These are phyloP conservation scores for Artibeus lituratus DNA, from an alignment of 2,797 vertebrate genomes.

Conservation along the genomic window DNA sequence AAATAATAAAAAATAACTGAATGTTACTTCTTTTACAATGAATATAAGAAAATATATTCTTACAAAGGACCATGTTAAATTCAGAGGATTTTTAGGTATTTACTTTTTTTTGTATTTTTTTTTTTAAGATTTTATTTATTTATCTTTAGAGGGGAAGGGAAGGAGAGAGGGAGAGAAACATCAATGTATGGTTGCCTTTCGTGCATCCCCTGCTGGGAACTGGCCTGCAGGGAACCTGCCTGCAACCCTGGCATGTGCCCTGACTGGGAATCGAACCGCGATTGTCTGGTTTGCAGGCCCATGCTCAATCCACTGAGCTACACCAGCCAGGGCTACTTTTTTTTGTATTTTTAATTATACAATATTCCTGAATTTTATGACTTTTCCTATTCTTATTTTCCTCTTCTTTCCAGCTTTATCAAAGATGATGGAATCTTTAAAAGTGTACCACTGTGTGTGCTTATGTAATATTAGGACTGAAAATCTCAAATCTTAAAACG, in stretches of 20 bases:
- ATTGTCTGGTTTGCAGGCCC: no score
- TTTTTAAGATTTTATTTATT: no score
- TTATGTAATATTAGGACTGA: slow-evolving; percentile 74
- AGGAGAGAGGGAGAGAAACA: no score
- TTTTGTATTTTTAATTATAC: slow-evolving; percentile 42
- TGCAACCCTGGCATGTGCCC: no score
- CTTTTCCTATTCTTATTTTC: slow-evolving; percentile 47
- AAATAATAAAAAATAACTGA: not conserved
- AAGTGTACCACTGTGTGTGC: slow-evolving; percentile 5
- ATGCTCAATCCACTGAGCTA: no score
- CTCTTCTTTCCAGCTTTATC: slow-evolving; percentile 7
- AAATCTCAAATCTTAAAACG: slow-evolving; percentile 68
- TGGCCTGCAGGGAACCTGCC: no score
- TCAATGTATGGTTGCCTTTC: no score
- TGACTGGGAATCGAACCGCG: no score
- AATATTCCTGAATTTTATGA: slow-evolving; percentile 48
- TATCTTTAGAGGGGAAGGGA: no score
- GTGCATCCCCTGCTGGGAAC: no score
- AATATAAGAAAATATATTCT: slow-evolving; percentile 16
- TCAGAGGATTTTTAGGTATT: slow-evolving; percentile 14
- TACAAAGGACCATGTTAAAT: not conserved
- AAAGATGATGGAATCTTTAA: slow-evolving; percentile 24
- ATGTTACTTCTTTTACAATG: slow-evolving; percentile 11
- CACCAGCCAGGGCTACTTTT: no score
- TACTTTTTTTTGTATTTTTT: slow-evolving; percentile 33